Conservation (phyloP, 2,113 vertebrate genomes). For the Chiloscyllium plagiosum region DNA sequence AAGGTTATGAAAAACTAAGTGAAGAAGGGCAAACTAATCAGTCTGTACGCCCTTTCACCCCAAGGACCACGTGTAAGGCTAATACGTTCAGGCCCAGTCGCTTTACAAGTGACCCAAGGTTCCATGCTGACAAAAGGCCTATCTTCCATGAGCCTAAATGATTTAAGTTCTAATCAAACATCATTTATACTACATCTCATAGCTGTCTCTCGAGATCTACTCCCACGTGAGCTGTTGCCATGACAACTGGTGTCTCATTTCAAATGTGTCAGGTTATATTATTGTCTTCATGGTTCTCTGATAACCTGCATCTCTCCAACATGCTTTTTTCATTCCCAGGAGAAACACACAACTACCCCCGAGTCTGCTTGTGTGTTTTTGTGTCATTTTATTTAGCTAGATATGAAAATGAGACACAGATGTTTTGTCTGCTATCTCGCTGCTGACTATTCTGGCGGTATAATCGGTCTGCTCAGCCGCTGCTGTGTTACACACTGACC, state of each 20-base stretch:
- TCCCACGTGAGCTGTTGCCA: conserved; percentile 88
- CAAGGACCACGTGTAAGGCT: conserved; percentile 34
- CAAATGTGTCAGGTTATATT: conserved; percentile 99
- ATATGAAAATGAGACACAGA: conserved; percentile 51
- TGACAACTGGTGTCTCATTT: conserved; percentile 97
- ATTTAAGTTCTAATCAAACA: conserved; percentile 98
- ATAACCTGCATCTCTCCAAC: conserved; percentile 59
- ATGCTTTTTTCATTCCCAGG: conserved; percentile 45
- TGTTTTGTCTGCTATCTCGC: conserved; percentile 40
- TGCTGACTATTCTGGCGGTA: conserved; percentile 34
- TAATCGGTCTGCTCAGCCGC: conserved; percentile 37
- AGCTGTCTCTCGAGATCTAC: conserved; percentile 72
- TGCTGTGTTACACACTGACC: conserved; percentile 35
- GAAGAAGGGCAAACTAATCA: conserved; percentile 47
- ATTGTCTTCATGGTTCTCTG: conserved; percentile 98
- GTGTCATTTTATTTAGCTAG: conserved; percentile 42
- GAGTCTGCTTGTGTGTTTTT: conserved; percentile 41
- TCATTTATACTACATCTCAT: conserved; percentile 91
- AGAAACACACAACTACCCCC: conserved; percentile 42
- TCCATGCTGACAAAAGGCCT: conserved; percentile 71
- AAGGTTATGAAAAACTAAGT: conserved; percentile 45
- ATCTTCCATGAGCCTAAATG: conserved; percentile 83
- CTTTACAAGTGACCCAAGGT: conserved; percentile 50
- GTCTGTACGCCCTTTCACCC: conserved; percentile 42
- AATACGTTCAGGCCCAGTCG: conserved; percentile 42